Evolutionary conservation across 2,113 vertebrate genomes (phyloP).

Genomic region (Dipodomys ordii): DNA sequence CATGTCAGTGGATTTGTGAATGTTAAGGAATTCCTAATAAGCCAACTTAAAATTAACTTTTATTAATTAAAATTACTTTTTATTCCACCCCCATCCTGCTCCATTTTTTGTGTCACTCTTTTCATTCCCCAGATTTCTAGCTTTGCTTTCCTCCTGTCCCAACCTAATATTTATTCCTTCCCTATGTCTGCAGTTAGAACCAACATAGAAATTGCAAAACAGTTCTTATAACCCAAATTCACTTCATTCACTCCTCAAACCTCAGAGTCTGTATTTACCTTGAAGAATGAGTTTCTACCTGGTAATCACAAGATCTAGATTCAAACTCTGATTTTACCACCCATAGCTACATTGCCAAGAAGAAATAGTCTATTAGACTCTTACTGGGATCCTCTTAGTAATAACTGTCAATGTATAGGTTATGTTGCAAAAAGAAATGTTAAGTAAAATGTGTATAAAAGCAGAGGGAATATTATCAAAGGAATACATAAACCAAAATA

Average conservation of each 20-base stretch:
- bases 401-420: background rate
- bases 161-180: background rate
- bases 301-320: background rate
- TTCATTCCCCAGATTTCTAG: background rate
- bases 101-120: background rate
- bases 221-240: background rate
- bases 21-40: background rate
- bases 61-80: background rate
- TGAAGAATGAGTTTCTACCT: background rate
- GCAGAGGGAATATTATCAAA: background rate
- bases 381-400: background rate
- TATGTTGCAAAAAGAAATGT: background rate
- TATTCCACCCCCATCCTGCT: background rate
- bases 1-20: fast-evolving
- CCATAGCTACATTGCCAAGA: background rate
- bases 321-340: background rate
- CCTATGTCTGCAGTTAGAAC: background rate
- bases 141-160: background rate
- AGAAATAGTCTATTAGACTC: background rate
- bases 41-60: background rate
- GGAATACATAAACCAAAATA: background rate
- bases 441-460: background rate
- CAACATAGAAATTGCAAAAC: background rate
- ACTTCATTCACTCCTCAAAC: background rate
- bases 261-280: background rate